Evolutionary conservation across 2,113 vertebrate species (phyloP).

Genomic region (Beaufortia kweichowensis): DNA sequence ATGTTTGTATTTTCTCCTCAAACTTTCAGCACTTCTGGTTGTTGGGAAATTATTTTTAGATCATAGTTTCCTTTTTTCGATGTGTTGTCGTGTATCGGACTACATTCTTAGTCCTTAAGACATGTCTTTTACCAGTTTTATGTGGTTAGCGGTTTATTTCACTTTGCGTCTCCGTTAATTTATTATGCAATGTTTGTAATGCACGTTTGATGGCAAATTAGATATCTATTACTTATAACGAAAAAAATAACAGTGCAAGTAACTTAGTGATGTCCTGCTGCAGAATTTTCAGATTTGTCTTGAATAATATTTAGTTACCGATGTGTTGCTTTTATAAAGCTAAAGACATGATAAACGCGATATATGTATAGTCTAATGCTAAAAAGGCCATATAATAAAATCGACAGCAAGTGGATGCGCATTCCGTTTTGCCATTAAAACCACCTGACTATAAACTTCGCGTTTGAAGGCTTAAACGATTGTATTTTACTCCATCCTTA

Average conservation of each 20-base stretch:
- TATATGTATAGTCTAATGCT: not conserved
- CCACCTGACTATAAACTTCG: conserved; percentile 2
- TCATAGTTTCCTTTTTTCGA: not conserved
- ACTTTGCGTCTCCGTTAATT: conserved; percentile 16
- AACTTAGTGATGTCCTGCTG: conserved; percentile 55
- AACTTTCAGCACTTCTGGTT: not conserved
- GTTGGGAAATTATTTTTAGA: too few species aligned
- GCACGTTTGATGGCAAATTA: conserved; percentile 61
- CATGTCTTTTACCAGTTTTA: conserved; percentile 57
- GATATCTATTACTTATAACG: conserved; percentile 69
- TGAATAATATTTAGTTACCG: not conserved
- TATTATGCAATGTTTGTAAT: conserved; percentile 63
- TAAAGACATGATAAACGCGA: not conserved
- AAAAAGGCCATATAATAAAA: not conserved
- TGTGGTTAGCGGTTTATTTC: conserved; percentile 1
- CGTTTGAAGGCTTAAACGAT: not conserved
- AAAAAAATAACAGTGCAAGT: conserved; percentile 60
- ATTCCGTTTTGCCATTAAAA: not conserved
- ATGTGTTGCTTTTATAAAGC: not conserved
- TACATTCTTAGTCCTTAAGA: not conserved
- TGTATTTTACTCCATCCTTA: not conserved
- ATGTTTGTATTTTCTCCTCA: not conserved
- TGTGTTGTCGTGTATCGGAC: not conserved
- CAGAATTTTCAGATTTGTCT: not conserved
- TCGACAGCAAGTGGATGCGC: not conserved